Percentiles rank a stretch among this genome's conserved stretches.
Conservation (phyloP, 2,888 invertebrate genomes). For the Doris montereyensis region DNA sequence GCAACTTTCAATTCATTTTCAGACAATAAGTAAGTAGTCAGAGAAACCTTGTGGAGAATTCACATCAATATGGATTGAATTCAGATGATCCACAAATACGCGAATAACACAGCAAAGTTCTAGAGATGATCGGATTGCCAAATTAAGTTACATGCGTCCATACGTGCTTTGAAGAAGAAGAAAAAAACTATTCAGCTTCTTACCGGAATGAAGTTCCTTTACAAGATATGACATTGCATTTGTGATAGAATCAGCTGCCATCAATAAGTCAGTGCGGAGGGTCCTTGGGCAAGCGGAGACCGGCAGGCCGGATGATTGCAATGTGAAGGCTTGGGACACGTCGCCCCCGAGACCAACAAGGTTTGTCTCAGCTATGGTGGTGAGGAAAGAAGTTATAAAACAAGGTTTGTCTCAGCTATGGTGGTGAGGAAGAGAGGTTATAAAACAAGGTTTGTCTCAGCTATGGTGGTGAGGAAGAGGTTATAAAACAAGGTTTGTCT, state of each 20-base stretch:
- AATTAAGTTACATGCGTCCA: too few relatives aligned
- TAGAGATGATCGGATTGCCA: too few relatives aligned
- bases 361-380: constrained; percentile 64
- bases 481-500: too few relatives aligned
- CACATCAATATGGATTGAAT: not conserved
- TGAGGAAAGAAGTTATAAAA: too few relatives aligned
- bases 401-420: not conserved
- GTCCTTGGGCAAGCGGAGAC: constrained; percentile 53
- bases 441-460: not conserved
- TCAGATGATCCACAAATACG: not conserved
- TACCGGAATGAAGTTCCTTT: constrained; percentile 89
- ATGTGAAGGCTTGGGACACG: constrained; percentile 75
- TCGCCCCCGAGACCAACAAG: constrained; percentile 71
- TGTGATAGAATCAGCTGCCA: constrained; percentile 97
- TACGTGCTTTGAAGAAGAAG: not conserved
- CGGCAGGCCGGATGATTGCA: constrained; percentile 43
- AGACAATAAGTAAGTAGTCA: too few relatives aligned
- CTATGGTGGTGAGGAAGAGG: not conserved
- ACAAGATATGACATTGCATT: constrained; percentile 98
- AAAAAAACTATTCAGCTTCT: not conserved
- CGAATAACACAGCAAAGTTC: not conserved
- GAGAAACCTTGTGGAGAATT: too few relatives aligned
- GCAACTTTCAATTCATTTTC: too few relatives aligned
- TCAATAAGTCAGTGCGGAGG: constrained; percentile 84
- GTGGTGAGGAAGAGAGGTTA: not conserved